These are phyloP conservation scores for Tetranychus piercei DNA, from an alignment of 2,888 invertebrate species.

Conservation along the genomic window DNA sequence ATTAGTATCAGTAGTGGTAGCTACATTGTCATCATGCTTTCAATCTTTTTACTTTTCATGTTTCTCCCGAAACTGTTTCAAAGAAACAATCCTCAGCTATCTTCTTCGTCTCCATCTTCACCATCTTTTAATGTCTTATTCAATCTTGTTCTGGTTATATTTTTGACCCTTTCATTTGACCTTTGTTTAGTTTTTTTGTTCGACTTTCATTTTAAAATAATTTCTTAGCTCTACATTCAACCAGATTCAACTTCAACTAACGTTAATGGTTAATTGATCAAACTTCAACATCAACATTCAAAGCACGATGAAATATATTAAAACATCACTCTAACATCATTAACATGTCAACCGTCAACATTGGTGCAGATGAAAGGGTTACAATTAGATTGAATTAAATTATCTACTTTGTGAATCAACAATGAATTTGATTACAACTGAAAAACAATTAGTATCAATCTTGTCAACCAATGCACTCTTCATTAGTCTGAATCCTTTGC, in stretches of 20 bases:
- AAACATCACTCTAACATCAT: background rate
- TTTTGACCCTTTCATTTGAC: background rate
- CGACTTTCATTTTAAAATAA: background rate
- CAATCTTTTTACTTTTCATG: too few species aligned
- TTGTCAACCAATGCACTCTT: too few species aligned
- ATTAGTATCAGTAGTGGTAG: too few species aligned
- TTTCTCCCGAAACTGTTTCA: too few species aligned
- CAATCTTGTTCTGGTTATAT: background rate
- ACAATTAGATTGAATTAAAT: too few species aligned
- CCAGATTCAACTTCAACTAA: conserved; percentile 51
- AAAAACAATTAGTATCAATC: too few species aligned
- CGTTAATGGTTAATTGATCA: too few species aligned
- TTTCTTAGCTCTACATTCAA: conserved; percentile 39
- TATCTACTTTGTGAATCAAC: too few species aligned
- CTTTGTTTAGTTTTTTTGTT: background rate
- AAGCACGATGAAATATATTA: background rate
- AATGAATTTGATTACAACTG: too few species aligned
- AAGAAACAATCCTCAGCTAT: background rate
- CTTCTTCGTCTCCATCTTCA: background rate
- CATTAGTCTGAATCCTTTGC: too few species aligned
- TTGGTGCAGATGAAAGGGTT: too few species aligned
- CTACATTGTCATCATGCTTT: too few species aligned
- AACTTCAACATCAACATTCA: background rate
- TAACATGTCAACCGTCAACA: background rate
- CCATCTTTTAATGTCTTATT: background rate